Evolutionary conservation across 2,888 invertebrate genomes (phyloP).

Genomic region (Agonopterix arenella): DNA sequence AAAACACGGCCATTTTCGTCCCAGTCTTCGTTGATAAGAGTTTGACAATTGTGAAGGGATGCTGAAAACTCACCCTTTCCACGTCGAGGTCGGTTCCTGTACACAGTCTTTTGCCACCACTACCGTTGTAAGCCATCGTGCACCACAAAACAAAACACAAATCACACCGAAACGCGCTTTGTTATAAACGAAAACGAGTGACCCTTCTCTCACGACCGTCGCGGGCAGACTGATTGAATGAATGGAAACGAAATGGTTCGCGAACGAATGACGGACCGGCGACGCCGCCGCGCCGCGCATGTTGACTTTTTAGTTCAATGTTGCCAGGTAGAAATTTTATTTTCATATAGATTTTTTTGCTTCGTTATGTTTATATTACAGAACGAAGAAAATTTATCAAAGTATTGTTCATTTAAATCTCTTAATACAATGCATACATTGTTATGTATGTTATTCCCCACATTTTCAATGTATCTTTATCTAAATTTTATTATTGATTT

Average conservation of each 20-base stretch:
- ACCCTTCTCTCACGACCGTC: conserved; percentile 42
- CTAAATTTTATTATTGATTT: no score
- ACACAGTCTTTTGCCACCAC: conserved; percentile 77
- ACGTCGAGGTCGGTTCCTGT: conserved; percentile 69
- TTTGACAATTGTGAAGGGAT: conserved; percentile 33
- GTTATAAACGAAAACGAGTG: conserved; percentile 33
- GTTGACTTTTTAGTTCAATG: conserved; percentile 4
- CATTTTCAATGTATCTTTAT: no score
- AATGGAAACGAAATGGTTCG: conserved; percentile 24
- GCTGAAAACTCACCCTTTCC: conserved; percentile 61
- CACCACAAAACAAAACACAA: conserved; percentile 78
- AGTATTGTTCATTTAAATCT: no score
- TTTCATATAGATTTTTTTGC: not conserved
- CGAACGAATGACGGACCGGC: conserved; percentile 28
- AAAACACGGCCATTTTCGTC: conserved; percentile 72
- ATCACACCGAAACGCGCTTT: conserved; percentile 71
- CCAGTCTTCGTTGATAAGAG: conserved; percentile 38
- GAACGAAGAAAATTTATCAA: no score
- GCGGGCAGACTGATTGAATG: conserved; percentile 62
- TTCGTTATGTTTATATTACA: no score
- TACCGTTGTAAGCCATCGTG: conserved; percentile 84
- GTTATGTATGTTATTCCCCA: no score
- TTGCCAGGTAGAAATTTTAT: conserved; percentile 11
- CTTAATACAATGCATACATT: no score
- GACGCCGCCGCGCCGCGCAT: conserved; percentile 19